Conservation (phyloP, 2,113 vertebrate species). For the Scophthalmus maximus region DNA sequence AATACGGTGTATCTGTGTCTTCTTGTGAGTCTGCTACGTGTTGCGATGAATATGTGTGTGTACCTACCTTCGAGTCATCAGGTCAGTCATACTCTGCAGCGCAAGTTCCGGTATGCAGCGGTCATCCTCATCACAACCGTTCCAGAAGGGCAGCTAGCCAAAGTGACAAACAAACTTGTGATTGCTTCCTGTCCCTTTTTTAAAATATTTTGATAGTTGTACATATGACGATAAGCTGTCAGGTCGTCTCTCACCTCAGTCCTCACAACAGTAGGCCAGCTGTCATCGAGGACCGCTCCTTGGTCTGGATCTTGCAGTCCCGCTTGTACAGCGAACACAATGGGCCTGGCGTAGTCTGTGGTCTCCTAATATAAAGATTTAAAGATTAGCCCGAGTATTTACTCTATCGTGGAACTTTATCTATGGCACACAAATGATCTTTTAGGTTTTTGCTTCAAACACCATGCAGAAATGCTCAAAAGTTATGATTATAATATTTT, state of each 20-base stretch:
- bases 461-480: neutral
- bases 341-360: constrained; percentile 92
- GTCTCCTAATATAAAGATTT: constrained; percentile 84
- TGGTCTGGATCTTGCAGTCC: constrained; percentile 81
- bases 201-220: too few species aligned
- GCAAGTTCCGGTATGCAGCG: constrained; percentile 93
- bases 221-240: neutral
- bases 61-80: constrained; percentile 89
- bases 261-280: constrained; percentile 90
- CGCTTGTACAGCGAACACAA: constrained; percentile 88
- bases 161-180: too few species aligned
- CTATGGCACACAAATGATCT: neutral
- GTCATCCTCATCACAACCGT: constrained; percentile 95
- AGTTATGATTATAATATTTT: neutral
- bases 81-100: constrained; percentile 88
- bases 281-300: constrained; percentile 88
- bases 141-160: constrained; percentile 95
- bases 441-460: neutral
- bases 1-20: neutral
- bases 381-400: constrained; percentile 4
- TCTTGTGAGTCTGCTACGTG: neutral
- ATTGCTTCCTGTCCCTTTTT: neutral
- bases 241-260: constrained; percentile 82
- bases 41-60: constrained; percentile 18
- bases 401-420: constrained; percentile 25